Conservation (phyloP, 2,797 vertebrate genomes). For the Enteromius anoplus region DNA sequence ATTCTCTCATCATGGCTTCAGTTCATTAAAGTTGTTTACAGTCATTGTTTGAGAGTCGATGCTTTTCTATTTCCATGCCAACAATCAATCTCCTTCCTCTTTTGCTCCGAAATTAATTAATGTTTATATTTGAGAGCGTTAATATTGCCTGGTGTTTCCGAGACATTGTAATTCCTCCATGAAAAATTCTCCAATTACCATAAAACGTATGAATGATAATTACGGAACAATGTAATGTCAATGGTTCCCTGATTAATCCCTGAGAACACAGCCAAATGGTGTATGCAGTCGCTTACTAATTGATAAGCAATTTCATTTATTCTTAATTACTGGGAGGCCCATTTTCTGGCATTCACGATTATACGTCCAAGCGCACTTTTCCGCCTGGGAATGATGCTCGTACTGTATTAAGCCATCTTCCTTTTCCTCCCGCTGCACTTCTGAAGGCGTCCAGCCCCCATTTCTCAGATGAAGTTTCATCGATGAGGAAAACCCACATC, state of each 20-base stretch:
- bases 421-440: conserved; percentile 40
- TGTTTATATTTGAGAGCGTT: conserved; percentile 74
- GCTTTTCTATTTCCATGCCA: conserved; percentile 62
- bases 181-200: conserved; percentile 78
- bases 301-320: conserved; percentile 82
- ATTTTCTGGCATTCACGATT: conserved; percentile 75
- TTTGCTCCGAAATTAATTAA: conserved; percentile 75
- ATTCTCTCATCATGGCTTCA: conserved; percentile 60
- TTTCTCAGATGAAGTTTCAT: conserved; percentile 71
- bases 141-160: conserved; percentile 72
- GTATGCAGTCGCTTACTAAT: conserved; percentile 73
- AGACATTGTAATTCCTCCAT: conserved; percentile 74
- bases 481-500: background rate
- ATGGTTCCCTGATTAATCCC: conserved; percentile 81
- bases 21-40: conserved; percentile 64
- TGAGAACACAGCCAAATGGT: conserved; percentile 73
- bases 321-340: conserved; percentile 78
- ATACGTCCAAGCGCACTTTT: conserved; percentile 75
- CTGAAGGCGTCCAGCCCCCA: conserved; percentile 73
- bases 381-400: conserved; percentile 72
- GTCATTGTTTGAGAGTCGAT: conserved; percentile 57
- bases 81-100: conserved; percentile 65
- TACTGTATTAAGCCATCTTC: conserved; percentile 67
- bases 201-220: conserved; percentile 82
- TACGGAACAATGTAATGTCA: conserved; percentile 80